Conservation (phyloP, 2,113 vertebrate species). For the Mobula birostris region DNA sequence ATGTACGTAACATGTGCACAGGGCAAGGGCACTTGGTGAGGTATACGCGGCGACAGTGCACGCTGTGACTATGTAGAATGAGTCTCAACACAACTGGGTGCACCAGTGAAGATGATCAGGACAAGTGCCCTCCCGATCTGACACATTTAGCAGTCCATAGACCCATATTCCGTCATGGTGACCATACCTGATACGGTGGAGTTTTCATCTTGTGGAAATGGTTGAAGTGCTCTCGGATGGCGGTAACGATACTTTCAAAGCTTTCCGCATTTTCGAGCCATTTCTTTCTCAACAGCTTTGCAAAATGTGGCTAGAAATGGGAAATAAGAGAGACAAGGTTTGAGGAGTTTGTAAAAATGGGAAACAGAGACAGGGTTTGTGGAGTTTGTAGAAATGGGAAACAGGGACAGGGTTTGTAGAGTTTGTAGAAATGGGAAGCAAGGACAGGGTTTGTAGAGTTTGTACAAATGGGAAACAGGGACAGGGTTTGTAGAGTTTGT, state of each 20-base stretch:
- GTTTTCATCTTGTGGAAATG: background rate
- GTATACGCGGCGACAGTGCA: background rate
- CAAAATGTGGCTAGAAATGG: background rate
- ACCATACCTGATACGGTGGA: background rate
- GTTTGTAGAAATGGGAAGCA: no score
- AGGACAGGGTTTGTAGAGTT: no score
- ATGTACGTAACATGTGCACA: background rate
- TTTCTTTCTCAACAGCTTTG: slow-evolving; percentile 8
- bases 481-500: no score
- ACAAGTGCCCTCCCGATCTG: no score
- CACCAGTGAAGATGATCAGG: no score
- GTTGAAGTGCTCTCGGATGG: background rate
- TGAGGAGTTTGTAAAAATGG: background rate
- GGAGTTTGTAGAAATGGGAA: no score
- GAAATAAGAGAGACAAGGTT: background rate
- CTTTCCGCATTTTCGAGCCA: background rate
- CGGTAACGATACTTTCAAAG: background rate
- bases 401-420: no score
- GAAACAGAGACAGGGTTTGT: no score
- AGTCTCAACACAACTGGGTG: background rate
- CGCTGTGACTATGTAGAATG: background rate
- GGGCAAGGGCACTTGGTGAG: background rate
- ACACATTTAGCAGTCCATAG: no score
- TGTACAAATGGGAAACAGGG: no score
- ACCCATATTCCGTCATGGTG: no score